Percentiles rank a stretch among this genome's conserved stretches.
Conservation (phyloP, 35 echinoderm and acorn worm species). For the Nesometra sesokonis region DNA sequence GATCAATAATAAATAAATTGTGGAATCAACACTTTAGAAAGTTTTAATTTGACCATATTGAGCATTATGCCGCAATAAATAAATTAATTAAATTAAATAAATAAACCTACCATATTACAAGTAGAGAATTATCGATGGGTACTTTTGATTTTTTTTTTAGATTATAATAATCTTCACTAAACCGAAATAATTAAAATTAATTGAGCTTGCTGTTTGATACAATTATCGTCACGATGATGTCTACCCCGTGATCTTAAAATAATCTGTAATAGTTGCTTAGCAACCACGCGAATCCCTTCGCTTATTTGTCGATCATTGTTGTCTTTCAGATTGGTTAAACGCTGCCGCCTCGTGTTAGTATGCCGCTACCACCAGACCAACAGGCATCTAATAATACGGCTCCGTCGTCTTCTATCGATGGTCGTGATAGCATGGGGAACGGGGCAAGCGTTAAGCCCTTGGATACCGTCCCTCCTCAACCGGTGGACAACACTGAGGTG, state of each 20-base stretch:
- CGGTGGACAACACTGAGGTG: constrained; percentile 13
- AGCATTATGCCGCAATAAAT: too few relatives aligned
- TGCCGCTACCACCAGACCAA: neutral
- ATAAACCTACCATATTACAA: too few relatives aligned
- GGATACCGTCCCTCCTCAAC: neutral
- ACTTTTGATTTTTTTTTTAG: too few relatives aligned
- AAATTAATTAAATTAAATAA: too few relatives aligned
- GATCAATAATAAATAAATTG: too few relatives aligned
- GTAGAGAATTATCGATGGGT: too few relatives aligned
- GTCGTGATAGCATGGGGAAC: neutral
- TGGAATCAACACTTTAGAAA: too few relatives aligned
- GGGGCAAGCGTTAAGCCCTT: neutral
- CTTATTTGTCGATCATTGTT: neutral
- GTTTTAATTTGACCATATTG: too few relatives aligned
- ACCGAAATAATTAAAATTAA: too few relatives aligned
- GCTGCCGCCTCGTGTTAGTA: neutral
- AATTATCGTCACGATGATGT: neutral
- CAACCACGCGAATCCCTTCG: neutral
- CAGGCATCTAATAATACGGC: neutral
- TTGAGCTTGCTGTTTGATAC: too few relatives aligned
- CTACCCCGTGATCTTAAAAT: neutral
- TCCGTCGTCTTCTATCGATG: neutral
- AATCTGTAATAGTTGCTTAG: neutral
- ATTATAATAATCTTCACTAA: too few relatives aligned
- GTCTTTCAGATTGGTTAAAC: neutral